A percentile compares a stretch with the other conserved stretches of the same genome.
Conservation (phyloP, 2,888 invertebrate species). For the Nephrotoma appendiculata region DNA sequence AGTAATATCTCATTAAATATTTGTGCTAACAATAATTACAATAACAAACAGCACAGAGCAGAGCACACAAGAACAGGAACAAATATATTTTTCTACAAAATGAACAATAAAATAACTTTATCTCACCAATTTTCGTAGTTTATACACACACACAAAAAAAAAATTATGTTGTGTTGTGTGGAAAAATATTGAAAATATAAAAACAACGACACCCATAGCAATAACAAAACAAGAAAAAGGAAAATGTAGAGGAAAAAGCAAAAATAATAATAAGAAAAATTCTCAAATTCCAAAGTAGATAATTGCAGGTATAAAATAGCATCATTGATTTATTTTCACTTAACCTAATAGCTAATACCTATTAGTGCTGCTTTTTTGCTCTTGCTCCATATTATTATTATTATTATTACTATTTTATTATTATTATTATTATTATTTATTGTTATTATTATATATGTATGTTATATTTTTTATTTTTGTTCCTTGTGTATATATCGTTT, state of each 20-base stretch:
- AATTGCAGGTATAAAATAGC: conserved; percentile 3
- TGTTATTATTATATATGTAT: background rate
- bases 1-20: background rate
- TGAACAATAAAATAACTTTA: background rate
- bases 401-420: background rate
- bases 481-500: background rate
- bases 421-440: conserved; percentile 1
- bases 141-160: background rate
- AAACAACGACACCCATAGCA: background rate
- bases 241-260: background rate
- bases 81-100: background rate
- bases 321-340: conserved; percentile 6
- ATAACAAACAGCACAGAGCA: background rate
- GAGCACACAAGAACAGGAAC: background rate
- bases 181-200: background rate
- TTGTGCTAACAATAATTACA: background rate
- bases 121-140: background rate
- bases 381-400: background rate
- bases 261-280: background rate
- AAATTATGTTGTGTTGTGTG: background rate
- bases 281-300: conserved; percentile 3
- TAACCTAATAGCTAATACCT: conserved; percentile 5
- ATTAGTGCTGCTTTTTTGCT: background rate
- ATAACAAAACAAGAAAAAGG: background rate
- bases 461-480: background rate